Evolutionary conservation across 2,113 vertebrate genomes (phyloP), one percentile per base, ranked within the genome.

Genomic region (Scomber colias): DNA sequence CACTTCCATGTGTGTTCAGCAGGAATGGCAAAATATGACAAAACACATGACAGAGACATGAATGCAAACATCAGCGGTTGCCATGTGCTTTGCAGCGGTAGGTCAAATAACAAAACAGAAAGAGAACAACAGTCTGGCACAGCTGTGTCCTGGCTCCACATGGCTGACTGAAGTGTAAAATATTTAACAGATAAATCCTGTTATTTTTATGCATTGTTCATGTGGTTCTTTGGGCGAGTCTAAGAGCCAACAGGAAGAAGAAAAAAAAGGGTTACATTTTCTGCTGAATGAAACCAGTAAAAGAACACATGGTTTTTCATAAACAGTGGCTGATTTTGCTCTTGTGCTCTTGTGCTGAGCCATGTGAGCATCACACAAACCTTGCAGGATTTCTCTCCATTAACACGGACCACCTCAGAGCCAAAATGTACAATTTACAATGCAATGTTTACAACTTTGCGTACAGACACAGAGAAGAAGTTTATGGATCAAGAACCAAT

Each of bases 151-250:
- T 71, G 75, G 74, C 53, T 57, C 61, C n/a, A 17, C 89, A 83
- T 10, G 82, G 64, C 30, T 78, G 87, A 86, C 68, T 77, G 84
- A 40, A 14, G 66, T 71, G 45, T 91, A 70, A 89, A 92, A 89
- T 91, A 91, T 90, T 90, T 50, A 90, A 50, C 35, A 73, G 70
- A 74, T 77, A 61, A 81, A 68, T 81, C 62, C 76, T 81, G 84
- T 78, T 90, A 31, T 87, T 83, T 85, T 73, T 49, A 79, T 84
- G 82, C 63, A 74, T 84, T 77, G 21, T 87, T 86, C 15, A 77
- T 83, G 78, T 9, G 12, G 44, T 40, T 67, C 19, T 66, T 31
- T 46, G 45, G 71, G 46, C 11, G 15, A 31, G 51, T 11, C 14
- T 4, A 6, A 51, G 57, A 59, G 45, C n/a, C 7, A 40, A 16